Percentiles rank a stretch among this genome's conserved stretches.
phyloP scores from a whole-genome alignment of 2,113 vertebrate species.

The Rhinolophus sinicus region DNA sequence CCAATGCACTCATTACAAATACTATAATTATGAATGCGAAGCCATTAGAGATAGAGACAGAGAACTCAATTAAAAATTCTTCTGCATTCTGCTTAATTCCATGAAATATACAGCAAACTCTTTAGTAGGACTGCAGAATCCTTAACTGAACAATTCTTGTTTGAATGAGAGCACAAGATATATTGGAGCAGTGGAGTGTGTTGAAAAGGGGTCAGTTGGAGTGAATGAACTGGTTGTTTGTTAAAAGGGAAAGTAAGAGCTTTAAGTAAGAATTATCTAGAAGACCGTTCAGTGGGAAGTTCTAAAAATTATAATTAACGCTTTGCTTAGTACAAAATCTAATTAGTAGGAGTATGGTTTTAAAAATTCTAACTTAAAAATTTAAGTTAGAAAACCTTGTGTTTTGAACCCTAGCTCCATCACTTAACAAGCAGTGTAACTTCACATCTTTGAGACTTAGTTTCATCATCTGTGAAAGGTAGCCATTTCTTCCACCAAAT shows the following conservation, averaged over 20 bases:
- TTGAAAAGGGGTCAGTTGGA: slow-evolving; percentile 27
- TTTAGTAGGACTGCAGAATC: background rate
- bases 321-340: background rate
- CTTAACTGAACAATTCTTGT: background rate
- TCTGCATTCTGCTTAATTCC: slow-evolving; percentile 51
- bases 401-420: background rate
- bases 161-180: slow-evolving; percentile 10
- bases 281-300: background rate
- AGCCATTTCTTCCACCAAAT: background rate
- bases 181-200: background rate
- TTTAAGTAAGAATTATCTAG: slow-evolving; percentile 30
- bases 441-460: background rate
- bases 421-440: background rate
- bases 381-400: slow-evolving; percentile 9
- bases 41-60: slow-evolving; percentile 19
- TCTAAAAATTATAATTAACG: background rate
- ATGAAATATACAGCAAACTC: slow-evolving; percentile 9
- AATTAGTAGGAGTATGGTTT: background rate
- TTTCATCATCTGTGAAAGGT: slow-evolving; percentile 3
- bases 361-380: slow-evolving; percentile 23
- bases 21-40: slow-evolving; percentile 70
- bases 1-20: slow-evolving; percentile 56
- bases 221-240: slow-evolving; percentile 11
- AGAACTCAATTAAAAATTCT: slow-evolving; percentile 69
- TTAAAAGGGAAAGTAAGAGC: slow-evolving; percentile 33